These are phyloP conservation scores for Tubulanus polymorphus DNA, from an alignment of 2,888 invertebrate species.

Conservation along the genomic window DNA sequence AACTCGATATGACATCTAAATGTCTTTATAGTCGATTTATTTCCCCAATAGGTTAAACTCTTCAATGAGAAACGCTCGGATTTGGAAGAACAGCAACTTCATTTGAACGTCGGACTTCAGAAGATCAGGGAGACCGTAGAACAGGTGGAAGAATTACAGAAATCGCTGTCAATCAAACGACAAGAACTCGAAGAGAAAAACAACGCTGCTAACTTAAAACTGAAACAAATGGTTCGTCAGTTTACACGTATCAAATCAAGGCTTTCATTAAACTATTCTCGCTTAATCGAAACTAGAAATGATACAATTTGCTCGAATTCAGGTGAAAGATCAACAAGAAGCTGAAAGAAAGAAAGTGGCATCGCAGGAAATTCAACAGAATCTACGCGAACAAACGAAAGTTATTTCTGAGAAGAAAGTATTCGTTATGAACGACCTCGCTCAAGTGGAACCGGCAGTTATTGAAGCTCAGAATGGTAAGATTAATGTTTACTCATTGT, in stretches of 20 bases:
- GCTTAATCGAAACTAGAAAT: no score
- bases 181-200: slow-evolving; percentile 83
- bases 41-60: slow-evolving; percentile 76
- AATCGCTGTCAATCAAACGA: slow-evolving; percentile 94
- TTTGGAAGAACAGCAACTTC: slow-evolving; percentile 96
- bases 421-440: slow-evolving; percentile 93
- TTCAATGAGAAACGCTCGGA: slow-evolving; percentile 97
- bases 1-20: not conserved
- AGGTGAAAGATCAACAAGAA: slow-evolving; percentile 90
- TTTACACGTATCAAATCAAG: no score
- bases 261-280: no score
- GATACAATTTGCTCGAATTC: no score
- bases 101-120: slow-evolving; percentile 95
- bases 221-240: slow-evolving; percentile 90
- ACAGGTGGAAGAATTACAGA: slow-evolving; percentile 99
- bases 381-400: slow-evolving; percentile 73
- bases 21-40: no score
- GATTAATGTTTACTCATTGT: no score
- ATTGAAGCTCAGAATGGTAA: slow-evolving; percentile 90
- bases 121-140: slow-evolving; percentile 99
- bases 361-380: slow-evolving; percentile 93
- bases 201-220: slow-evolving; percentile 97
- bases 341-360: slow-evolving; percentile 98
- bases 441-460: slow-evolving; percentile 97
- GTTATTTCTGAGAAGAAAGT: slow-evolving; percentile 90